Base-by-base conservation (phyloP, 2,113 vertebrate genomes). In the Rissa tridactyla region DNA sequence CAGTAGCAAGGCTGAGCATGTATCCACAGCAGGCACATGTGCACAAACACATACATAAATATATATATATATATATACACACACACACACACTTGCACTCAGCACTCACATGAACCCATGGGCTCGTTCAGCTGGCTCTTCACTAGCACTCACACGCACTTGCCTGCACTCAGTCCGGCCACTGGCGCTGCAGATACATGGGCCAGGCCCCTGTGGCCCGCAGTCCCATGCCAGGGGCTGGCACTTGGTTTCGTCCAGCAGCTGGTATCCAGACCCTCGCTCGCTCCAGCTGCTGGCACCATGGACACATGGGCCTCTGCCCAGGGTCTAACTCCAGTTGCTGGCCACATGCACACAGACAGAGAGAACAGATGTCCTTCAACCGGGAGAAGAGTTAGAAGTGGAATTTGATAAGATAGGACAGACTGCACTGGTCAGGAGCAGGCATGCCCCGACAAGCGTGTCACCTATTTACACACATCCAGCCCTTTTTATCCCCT, bases 121-220 rank as follows among this genome's bases (percentile, higher is more conserved):
- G n/a, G 30, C 10, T 44, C 2, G 1, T 72, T 58, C 47, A 68
- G 26, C 16, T 58, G 26, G 36, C 47, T 82, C 36, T 81, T 92
- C 11, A 21, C 32, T n/a, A 57, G 14, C 0, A 1, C 26, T 68
- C 36, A 47, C 26, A 29, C 0, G 2, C 0, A 2, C 15, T 27
- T 29, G 17, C 20, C 30, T 1, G 2, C 22, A 10, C 26, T 44
- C 10, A 6, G 23, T 25, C 46, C 5, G 6, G 20, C 30, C n/a
- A 49, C 42, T 9, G 40, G 64, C 11, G 19, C n/a, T 26, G 21
- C 47, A 44, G 42, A 68, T 1, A 11, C 20, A n/a, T 4, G 27
- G n/a, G 54, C 12, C 13, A 2, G 29, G 64, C 9, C 30, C 11
- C 15, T 26, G 17, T 9, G 14, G 54, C 47, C 47, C 7, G 7